These are phyloP conservation scores for Cyphomyrmex costatus DNA, from an alignment of 1,140 invertebrate species.

Conservation along the genomic window DNA sequence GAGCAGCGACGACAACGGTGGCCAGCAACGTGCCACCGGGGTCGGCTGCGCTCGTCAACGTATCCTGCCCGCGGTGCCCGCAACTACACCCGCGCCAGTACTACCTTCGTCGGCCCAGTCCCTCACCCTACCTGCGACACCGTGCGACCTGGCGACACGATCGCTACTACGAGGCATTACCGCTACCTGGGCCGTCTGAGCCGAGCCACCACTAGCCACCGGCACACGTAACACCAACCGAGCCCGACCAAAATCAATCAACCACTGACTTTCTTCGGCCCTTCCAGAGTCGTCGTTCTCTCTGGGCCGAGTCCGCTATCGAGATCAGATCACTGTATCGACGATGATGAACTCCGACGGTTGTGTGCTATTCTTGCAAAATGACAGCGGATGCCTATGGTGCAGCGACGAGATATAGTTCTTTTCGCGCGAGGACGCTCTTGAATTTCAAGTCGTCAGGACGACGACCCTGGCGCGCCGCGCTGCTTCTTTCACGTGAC, in stretches of 20 bases:
- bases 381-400: neutral
- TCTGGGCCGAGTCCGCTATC: neutral
- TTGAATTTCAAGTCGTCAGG: constrained; percentile 36
- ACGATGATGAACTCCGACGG: neutral
- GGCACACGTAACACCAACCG: constrained; percentile 62
- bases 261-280: constrained; percentile 28
- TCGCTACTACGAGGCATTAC: constrained; percentile 74
- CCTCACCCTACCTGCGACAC: constrained; percentile 69
- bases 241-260: constrained; percentile 39
- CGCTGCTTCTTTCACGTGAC: constrained; percentile 57
- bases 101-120: constrained; percentile 62
- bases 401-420: neutral
- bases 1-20: constrained; percentile 70
- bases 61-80: constrained; percentile 64
- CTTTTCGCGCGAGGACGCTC: neutral
- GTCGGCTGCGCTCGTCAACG: constrained; percentile 76
- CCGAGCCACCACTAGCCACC: constrained; percentile 63
- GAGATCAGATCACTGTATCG: constrained; percentile 7
- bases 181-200: constrained; percentile 62
- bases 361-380: neutral
- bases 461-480: constrained; percentile 61
- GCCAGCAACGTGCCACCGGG: constrained; percentile 66
- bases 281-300: neutral
- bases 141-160: constrained; percentile 65
- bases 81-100: constrained; percentile 59